These are phyloP conservation scores for Pungitius pungitius DNA, from an alignment of 2,113 vertebrate species.

Conservation along the genomic window DNA sequence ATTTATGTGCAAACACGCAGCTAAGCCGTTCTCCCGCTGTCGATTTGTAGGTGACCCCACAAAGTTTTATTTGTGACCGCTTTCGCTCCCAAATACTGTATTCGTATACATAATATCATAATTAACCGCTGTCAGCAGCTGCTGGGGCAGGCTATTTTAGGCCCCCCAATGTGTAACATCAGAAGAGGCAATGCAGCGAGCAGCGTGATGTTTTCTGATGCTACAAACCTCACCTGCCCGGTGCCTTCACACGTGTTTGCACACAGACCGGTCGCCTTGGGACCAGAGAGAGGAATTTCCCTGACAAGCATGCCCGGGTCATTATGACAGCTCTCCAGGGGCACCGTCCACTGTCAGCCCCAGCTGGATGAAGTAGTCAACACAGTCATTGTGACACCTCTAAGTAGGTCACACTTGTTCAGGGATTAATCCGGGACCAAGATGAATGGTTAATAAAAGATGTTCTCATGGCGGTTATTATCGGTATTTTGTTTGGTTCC, in stretches of 20 bases:
- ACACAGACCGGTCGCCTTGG: constrained; percentile 46
- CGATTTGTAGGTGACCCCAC: constrained; percentile 29
- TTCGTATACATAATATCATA: constrained; percentile 43
- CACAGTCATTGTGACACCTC: constrained; percentile 15
- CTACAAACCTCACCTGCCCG: constrained; percentile 63
- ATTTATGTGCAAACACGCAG: constrained; percentile 19
- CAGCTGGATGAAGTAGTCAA: constrained; percentile 43
- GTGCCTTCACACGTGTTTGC: constrained; percentile 60
- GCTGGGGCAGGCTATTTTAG: constrained; percentile 68
- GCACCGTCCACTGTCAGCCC: constrained; percentile 34
- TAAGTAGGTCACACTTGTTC: constrained; percentile 60
- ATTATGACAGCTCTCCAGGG: constrained; percentile 36
- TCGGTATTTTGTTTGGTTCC: neutral
- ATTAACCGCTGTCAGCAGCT: constrained; percentile 71
- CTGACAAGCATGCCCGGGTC: constrained; percentile 21
- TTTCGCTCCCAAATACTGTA: constrained; percentile 36
- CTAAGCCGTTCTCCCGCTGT: neutral
- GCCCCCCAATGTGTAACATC: constrained; percentile 70
- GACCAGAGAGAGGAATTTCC: constrained; percentile 34
- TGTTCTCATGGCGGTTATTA: too few species aligned
- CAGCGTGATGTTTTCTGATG: constrained; percentile 65
- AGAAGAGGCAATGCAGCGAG: constrained; percentile 48
- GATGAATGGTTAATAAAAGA: neutral
- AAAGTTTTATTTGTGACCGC: constrained; percentile 61
- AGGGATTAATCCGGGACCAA: neutral